These are phyloP conservation scores for Melinaea marsaeus DNA, from an alignment of 2,888 invertebrate species.

Conservation along the genomic window DNA sequence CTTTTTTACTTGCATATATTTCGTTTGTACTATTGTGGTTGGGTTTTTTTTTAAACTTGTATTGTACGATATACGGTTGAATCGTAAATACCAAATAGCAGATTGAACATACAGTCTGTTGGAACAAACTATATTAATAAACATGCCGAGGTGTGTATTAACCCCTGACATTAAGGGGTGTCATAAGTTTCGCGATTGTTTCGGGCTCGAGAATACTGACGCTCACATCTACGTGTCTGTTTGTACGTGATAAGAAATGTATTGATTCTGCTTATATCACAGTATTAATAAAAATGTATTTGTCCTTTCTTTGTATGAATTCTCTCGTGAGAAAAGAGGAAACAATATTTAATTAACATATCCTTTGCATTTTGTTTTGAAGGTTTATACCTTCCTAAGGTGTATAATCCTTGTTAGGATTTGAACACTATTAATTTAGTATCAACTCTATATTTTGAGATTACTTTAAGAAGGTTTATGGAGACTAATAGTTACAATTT, in stretches of 20 bases:
- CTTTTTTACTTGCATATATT: slow-evolving; percentile 2
- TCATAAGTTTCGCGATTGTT: slow-evolving; percentile 5
- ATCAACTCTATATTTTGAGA: too few species aligned
- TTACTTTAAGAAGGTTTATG: too few species aligned
- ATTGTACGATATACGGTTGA: not conserved
- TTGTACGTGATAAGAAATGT: not conserved
- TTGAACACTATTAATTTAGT: too few species aligned
- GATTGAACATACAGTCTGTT: slow-evolving; percentile 1
- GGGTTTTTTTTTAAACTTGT: slow-evolving; percentile 1
- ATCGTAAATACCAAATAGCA: not conserved
- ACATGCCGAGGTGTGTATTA: not conserved
- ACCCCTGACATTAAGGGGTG: slow-evolving; percentile 4
- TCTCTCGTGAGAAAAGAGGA: too few species aligned
- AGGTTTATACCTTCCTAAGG: too few species aligned
- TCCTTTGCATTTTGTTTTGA: too few species aligned
- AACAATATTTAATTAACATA: too few species aligned
- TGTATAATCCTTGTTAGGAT: too few species aligned
- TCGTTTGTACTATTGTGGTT: not conserved
- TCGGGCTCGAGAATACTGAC: not conserved
- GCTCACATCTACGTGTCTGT: not conserved
- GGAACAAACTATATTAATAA: not conserved
- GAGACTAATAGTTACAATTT: too few species aligned
- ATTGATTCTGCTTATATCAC: not conserved
- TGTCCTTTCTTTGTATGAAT: not conserved
- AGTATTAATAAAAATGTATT: not conserved